Evolutionary conservation across 1,140 invertebrate species (phyloP).

Genomic region (Proales similis): DNA sequence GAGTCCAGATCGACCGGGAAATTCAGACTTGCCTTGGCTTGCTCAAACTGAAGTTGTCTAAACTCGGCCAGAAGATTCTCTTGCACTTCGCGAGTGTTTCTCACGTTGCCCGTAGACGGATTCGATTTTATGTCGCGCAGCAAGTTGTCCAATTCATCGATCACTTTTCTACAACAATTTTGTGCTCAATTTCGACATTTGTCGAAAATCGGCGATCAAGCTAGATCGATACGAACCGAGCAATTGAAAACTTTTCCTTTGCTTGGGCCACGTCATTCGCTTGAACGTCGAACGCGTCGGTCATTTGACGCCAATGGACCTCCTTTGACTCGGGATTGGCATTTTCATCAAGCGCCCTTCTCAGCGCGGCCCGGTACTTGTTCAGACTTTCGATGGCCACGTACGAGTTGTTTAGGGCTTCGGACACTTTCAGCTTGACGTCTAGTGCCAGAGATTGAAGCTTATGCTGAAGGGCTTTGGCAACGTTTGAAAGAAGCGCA

Average conservation of each 20-base stretch:
- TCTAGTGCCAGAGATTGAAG: background rate
- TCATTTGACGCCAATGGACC: slow-evolving; percentile 25
- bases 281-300: slow-evolving; percentile 32
- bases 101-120: slow-evolving; percentile 2
- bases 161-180: background rate
- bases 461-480: slow-evolving; percentile 3
- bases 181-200: no score
- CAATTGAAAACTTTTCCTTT: slow-evolving; percentile 34
- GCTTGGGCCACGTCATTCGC: background rate
- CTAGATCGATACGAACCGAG: background rate
- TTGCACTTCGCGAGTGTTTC: slow-evolving; percentile 17
- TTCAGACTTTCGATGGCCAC: slow-evolving; percentile 33
- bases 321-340: slow-evolving; percentile 1
- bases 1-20: no score
- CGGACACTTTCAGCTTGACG: slow-evolving; percentile 22
- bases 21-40: no score
- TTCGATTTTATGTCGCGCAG: slow-evolving; percentile 6
- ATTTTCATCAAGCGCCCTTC: slow-evolving; percentile 27
- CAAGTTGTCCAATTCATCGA: slow-evolving; percentile 29
- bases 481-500: no score
- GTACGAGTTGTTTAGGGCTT: slow-evolving; percentile 30
- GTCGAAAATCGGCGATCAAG: background rate
- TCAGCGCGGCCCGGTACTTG: slow-evolving; percentile 19
- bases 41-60: slow-evolving; percentile 16
- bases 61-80: slow-evolving; percentile 26